Conservation (phyloP, 2,113 vertebrate species). For the Hyaena hyaena region DNA sequence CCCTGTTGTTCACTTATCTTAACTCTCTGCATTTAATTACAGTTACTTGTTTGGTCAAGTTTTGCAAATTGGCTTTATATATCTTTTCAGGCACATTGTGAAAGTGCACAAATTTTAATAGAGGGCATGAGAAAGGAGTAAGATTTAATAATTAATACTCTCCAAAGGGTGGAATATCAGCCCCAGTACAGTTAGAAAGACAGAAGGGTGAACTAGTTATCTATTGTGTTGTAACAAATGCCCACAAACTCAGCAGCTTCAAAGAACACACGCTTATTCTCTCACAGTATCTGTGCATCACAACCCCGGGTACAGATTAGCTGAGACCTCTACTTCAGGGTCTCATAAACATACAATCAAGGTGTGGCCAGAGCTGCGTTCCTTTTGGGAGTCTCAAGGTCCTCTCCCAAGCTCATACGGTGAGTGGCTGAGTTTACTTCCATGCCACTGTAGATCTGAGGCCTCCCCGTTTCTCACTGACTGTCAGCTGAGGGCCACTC, state of each 20-base stretch:
- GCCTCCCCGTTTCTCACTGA: background rate
- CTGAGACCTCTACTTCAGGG: background rate
- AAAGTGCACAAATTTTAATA: conserved; percentile 45
- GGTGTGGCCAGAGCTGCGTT: background rate
- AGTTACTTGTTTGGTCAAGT: conserved; percentile 51
- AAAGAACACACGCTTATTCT: background rate
- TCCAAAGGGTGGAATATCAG: background rate
- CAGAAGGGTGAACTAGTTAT: background rate
- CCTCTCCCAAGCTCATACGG: background rate
- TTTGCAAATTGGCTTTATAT: conserved; percentile 47
- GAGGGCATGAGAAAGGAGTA: background rate
- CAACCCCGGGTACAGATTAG: background rate
- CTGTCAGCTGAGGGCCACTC: background rate
- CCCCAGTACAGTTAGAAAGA: background rate
- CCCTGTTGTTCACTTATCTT: background rate
- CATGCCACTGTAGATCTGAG: background rate
- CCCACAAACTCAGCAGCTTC: background rate
- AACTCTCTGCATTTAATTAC: conserved; percentile 58
- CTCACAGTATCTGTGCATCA: background rate
- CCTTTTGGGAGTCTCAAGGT: background rate
- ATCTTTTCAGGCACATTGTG: conserved; percentile 47
- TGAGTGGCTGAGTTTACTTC: background rate
- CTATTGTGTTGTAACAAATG: conserved; percentile 12
- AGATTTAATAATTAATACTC: conserved; percentile 12
- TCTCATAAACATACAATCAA: background rate